Conservation (phyloP, 2,888 invertebrate genomes). For the Lochmaea capreae region DNA sequence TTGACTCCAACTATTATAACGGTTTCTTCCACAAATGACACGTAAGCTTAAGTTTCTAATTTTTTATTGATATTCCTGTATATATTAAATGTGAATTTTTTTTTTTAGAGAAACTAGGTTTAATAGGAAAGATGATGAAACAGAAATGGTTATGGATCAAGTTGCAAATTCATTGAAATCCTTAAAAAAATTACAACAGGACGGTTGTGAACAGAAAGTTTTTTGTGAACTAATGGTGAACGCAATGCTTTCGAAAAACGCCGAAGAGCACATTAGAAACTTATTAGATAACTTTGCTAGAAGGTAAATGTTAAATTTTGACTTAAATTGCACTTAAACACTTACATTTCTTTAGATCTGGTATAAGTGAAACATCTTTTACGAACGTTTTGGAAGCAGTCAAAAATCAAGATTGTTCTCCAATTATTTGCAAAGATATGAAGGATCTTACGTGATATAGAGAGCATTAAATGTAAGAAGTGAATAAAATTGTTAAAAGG, state of each 20-base stretch:
- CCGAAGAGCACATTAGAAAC: constrained; percentile 58
- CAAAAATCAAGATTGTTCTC: constrained; percentile 58
- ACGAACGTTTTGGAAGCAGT: constrained; percentile 62
- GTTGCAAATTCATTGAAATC: constrained; percentile 51
- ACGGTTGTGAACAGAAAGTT: constrained; percentile 59
- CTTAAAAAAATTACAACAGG: constrained; percentile 52
- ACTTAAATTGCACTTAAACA: background rate
- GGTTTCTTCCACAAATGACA: constrained; percentile 65
- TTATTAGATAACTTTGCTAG: constrained; percentile 58
- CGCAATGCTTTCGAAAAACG: constrained; percentile 56
- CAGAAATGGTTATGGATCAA: constrained; percentile 45
- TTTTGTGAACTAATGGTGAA: constrained; percentile 60
- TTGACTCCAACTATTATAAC: constrained; percentile 76
- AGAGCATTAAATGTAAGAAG: too few species aligned
- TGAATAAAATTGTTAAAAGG: too few species aligned
- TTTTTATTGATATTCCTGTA: constrained; percentile 8
- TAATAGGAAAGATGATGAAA: constrained; percentile 45
- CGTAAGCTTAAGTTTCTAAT: constrained; percentile 53
- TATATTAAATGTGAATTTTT: constrained; percentile 22
- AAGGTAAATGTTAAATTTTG: constrained; percentile 52
- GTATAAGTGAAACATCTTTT: constrained; percentile 58
- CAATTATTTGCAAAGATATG: constrained; percentile 55
- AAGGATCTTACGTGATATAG: constrained; percentile 37
- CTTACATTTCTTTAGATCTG: constrained; percentile 56
- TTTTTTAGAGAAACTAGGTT: constrained; percentile 48